phyloP scores from a whole-genome alignment of 2,888 invertebrate species.

The Chelonus formosanus region DNA sequence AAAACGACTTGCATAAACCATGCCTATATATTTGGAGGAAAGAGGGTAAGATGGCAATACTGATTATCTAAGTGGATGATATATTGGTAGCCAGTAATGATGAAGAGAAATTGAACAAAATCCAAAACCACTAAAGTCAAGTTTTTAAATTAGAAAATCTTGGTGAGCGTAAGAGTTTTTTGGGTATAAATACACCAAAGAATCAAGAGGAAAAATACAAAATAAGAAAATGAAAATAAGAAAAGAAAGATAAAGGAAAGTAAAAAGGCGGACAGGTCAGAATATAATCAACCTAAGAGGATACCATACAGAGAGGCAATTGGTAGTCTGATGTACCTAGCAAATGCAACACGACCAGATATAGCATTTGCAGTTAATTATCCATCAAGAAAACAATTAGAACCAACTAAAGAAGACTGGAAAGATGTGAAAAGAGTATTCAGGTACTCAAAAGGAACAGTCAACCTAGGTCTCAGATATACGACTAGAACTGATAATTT shows the following conservation, averaged over 20 bases:
- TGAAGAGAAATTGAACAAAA: constrained; percentile 36
- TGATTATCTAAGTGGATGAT: constrained; percentile 43
- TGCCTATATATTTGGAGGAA: constrained; percentile 42
- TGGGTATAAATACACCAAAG: constrained; percentile 42
- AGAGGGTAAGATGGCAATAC: constrained; percentile 33
- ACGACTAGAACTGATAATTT: constrained; percentile 7
- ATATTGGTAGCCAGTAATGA: constrained; percentile 42
- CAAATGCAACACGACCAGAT: constrained; percentile 13
- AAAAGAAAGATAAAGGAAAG: constrained; percentile 13
- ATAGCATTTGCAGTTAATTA: constrained; percentile 22
- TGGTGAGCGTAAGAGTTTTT: constrained; percentile 41
- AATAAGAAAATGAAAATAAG: constrained; percentile 23
- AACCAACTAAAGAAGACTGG: constrained; percentile 30
- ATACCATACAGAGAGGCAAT: constrained; percentile 19
- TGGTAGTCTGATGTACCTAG: constrained; percentile 17
- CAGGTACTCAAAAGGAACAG: constrained; percentile 26
- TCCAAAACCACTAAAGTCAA: constrained; percentile 35
- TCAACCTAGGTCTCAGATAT: constrained; percentile 25
- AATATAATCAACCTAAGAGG: background rate
- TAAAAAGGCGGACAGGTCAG: background rate
- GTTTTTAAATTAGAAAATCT: constrained; percentile 43
- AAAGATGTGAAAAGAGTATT: constrained; percentile 28
- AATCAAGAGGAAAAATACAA: constrained; percentile 34
- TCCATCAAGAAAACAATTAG: constrained; percentile 26
- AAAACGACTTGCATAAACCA: constrained; percentile 40